These are phyloP conservation scores for Thera obeliscata DNA, from an alignment of 2,888 invertebrate genomes.

Conservation along the genomic window DNA sequence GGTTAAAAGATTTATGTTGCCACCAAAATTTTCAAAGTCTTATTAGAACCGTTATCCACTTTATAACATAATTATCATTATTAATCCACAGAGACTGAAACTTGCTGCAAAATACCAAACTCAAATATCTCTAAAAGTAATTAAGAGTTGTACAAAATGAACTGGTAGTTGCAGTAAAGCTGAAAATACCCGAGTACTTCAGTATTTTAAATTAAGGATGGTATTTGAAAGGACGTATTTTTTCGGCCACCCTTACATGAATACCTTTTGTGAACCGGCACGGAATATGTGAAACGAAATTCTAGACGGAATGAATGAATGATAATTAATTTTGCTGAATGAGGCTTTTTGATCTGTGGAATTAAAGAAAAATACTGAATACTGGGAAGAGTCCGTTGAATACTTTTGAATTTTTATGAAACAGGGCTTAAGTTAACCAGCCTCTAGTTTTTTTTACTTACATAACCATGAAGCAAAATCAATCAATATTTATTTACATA, in stretches of 20 bases:
- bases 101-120: conserved; percentile 15
- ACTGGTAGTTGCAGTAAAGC: conserved; percentile 16
- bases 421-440: too few relatives aligned
- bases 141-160: conserved; percentile 17
- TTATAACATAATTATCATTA: neutral
- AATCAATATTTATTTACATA: too few relatives aligned
- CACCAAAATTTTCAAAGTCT: too few relatives aligned
- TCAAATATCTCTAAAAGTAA: conserved; percentile 20
- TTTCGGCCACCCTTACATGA: conserved; percentile 13
- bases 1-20: too few relatives aligned
- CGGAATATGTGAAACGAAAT: neutral
- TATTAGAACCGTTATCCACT: neutral
- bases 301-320: conserved; percentile 25
- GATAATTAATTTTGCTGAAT: conserved; percentile 30
- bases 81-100: conserved; percentile 10
- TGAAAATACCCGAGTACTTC: conserved; percentile 5
- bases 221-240: conserved; percentile 30
- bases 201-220: conserved; percentile 32
- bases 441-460: too few relatives aligned
- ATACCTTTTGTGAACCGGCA: conserved; percentile 8
- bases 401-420: neutral
- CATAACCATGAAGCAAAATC: too few relatives aligned
- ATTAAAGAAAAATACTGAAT: conserved; percentile 30
- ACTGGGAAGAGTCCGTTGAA: conserved; percentile 1
- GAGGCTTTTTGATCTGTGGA: conserved; percentile 24